Evolutionary conservation across 2,113 vertebrate species (phyloP).

Genomic region (Bubalus kerabau): DNA sequence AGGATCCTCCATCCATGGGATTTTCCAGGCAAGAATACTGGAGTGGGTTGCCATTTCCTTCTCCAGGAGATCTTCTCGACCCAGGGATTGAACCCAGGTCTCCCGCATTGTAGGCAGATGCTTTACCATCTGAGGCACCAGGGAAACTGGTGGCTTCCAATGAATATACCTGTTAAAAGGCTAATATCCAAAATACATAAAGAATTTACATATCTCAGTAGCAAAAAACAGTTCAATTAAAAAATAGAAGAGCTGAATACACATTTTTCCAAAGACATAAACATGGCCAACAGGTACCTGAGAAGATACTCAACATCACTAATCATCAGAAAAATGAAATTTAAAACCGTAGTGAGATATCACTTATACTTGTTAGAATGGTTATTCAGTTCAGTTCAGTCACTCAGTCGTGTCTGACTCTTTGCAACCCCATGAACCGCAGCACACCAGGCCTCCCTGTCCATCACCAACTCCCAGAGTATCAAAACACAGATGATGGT

Average conservation of each 20-base stretch:
- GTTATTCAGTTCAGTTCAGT: background rate
- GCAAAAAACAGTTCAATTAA: background rate
- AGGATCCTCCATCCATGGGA: too few relatives aligned
- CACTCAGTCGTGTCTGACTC: accelerated
- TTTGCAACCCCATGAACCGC: accelerated
- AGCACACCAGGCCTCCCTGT: background rate
- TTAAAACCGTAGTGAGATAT: background rate
- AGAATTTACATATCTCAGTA: background rate
- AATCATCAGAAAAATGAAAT: background rate
- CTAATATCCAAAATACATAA: background rate
- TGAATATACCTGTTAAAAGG: background rate
- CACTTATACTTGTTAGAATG: background rate
- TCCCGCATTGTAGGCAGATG: too few relatives aligned
- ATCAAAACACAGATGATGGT: background rate
- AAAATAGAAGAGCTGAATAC: background rate
- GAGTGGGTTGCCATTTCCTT: too few relatives aligned
- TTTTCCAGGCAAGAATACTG: too few relatives aligned
- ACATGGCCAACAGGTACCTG: background rate
- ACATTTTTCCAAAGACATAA: background rate
- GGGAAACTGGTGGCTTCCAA: background rate
- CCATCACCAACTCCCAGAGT: background rate
- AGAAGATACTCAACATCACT: background rate
- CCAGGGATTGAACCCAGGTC: too few relatives aligned
- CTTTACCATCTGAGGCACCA: too few relatives aligned
- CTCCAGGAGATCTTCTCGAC: too few relatives aligned